These are phyloP conservation scores for Apamea anceps DNA, from an alignment of 2,888 invertebrate genomes.

Conservation along the genomic window DNA sequence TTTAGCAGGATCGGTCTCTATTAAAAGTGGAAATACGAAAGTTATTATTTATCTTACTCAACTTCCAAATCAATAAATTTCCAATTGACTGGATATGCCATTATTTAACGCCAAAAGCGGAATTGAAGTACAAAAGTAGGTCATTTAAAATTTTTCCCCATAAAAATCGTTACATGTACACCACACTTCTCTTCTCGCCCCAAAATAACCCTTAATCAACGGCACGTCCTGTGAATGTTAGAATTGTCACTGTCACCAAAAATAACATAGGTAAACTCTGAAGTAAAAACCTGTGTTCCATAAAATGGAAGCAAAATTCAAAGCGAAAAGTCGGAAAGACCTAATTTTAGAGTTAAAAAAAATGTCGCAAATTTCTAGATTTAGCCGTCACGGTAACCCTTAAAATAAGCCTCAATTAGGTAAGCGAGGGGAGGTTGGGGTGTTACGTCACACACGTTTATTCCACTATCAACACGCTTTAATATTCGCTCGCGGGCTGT, in stretches of 20 bases:
- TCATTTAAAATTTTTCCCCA: background rate
- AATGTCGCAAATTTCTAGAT: slow-evolving; percentile 17
- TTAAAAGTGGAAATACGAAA: background rate
- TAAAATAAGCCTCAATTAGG: slow-evolving; percentile 63
- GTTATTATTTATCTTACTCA: background rate
- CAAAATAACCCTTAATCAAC: slow-evolving; percentile 44
- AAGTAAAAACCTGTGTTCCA: slow-evolving; percentile 44
- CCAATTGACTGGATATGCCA: background rate
- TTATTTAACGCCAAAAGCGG: background rate
- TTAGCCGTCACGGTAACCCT: slow-evolving; percentile 15
- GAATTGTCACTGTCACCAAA: slow-evolving; percentile 46
- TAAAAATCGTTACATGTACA: background rate
- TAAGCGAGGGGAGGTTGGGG: slow-evolving; percentile 42
- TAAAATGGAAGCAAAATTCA: slow-evolving; percentile 34
- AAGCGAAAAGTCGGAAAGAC: slow-evolving; percentile 23
- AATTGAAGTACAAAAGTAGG: background rate
- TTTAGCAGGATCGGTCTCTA: background rate
- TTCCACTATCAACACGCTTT: slow-evolving; percentile 67
- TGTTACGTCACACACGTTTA: slow-evolving; percentile 62
- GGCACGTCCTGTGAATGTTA: background rate
- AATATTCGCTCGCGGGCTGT: slow-evolving; percentile 68
- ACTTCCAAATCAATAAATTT: background rate
- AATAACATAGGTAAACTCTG: slow-evolving; percentile 46
- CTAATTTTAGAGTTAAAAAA: slow-evolving; percentile 22
- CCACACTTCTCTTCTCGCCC: background rate